Percentiles rank a stretch among this genome's conserved stretches.
Conservation (phyloP, 1,140 invertebrate genomes). For the Olivierus martensii region DNA sequence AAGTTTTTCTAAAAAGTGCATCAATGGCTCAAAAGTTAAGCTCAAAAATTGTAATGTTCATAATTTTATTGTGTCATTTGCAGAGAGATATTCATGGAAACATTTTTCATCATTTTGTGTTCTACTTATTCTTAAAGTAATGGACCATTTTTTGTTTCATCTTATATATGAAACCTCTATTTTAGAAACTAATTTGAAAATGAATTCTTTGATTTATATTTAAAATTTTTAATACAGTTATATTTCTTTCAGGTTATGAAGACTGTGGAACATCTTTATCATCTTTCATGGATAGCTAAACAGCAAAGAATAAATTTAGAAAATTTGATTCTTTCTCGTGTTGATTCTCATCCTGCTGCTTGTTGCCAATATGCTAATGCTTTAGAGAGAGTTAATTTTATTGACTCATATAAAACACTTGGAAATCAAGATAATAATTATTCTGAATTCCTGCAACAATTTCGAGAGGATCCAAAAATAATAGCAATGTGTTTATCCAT, state of each 20-base stretch:
- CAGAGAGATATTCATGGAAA: too few species aligned
- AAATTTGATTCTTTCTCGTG: slow-evolving; percentile 54
- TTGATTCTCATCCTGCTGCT: slow-evolving; percentile 52
- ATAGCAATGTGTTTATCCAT: slow-evolving; percentile 60
- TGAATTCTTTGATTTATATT: too few species aligned
- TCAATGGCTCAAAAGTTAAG: too few species aligned
- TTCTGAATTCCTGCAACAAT: slow-evolving; percentile 58
- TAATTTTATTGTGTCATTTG: too few species aligned
- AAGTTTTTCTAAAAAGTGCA: too few species aligned
- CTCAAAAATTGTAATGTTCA: too few species aligned
- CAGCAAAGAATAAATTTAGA: slow-evolving; percentile 76
- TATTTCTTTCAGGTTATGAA: slow-evolving; percentile 37
- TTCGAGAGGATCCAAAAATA: slow-evolving; percentile 64
- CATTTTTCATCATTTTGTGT: too few species aligned
- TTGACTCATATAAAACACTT: slow-evolving; percentile 74
- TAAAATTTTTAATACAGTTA: slow-evolving; percentile 15
- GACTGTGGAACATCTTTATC: slow-evolving; percentile 47
- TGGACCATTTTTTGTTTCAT: too few species aligned
- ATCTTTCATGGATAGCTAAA: slow-evolving; percentile 74
- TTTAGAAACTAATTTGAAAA: too few species aligned
- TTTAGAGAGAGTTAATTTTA: slow-evolving; percentile 63
- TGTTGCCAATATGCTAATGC: slow-evolving; percentile 61
- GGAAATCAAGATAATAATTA: slow-evolving; percentile 64
- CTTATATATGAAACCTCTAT: too few species aligned
- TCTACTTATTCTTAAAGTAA: too few species aligned